A percentile compares a stretch with the other conserved stretches of the same genome.
Conservation (phyloP, 2,888 invertebrate genomes). For the Nomada ruficornis region DNA sequence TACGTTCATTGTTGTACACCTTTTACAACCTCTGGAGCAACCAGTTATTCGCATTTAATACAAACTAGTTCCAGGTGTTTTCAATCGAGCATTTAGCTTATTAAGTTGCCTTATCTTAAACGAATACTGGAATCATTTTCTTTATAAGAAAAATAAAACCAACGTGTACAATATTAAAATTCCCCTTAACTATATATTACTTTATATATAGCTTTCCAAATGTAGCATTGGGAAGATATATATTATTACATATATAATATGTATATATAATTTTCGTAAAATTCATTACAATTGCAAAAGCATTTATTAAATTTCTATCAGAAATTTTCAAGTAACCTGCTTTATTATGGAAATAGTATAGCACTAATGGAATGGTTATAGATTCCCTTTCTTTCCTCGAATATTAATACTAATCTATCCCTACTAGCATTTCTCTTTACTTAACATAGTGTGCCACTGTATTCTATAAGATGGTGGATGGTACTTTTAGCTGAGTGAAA, state of each 20-base stretch:
- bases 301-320: constrained; percentile 5
- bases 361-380: constrained; percentile 53
- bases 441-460: constrained; percentile 42
- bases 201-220: constrained; percentile 16
- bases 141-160: constrained; percentile 1
- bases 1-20: constrained; percentile 41
- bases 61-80: constrained; percentile 6
- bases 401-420: constrained; percentile 25
- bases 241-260: constrained; percentile 27
- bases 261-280: constrained; percentile 24
- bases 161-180: not conserved
- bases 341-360: constrained; percentile 20
- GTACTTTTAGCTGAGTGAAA: constrained; percentile 28
- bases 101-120: constrained; percentile 15
- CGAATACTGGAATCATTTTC: not conserved
- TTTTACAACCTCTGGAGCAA: constrained; percentile 44
- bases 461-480: constrained; percentile 61
- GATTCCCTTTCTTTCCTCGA: constrained; percentile 17
- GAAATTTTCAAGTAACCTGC: constrained; percentile 26
- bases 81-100: constrained; percentile 20
- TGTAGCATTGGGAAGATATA: constrained; percentile 3
- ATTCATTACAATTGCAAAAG: constrained; percentile 21
- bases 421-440: constrained; percentile 16
- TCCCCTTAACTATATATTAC: not conserved
- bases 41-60: constrained; percentile 27